These are phyloP conservation scores for Drosophila crucigera DNA, from an alignment of 2,888 invertebrate species.

Conservation along the genomic window DNA sequence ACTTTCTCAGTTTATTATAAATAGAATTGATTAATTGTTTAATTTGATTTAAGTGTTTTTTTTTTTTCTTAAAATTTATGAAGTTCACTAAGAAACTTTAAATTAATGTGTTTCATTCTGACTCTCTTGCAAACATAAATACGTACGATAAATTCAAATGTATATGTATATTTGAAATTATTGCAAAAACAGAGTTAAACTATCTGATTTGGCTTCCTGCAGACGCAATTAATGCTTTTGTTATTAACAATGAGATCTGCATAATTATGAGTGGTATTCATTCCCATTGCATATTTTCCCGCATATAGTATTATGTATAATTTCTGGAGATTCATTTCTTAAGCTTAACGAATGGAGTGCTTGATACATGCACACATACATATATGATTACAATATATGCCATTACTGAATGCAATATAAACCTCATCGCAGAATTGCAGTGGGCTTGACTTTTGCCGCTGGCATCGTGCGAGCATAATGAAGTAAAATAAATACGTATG, in stretches of 20 bases:
- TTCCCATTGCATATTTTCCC: not conserved
- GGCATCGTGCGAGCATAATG: constrained; percentile 50
- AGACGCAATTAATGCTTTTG: not conserved
- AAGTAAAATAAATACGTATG: constrained; percentile 74
- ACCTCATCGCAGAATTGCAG: constrained; percentile 34
- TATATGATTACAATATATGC: constrained; percentile 14
- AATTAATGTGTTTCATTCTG: not conserved
- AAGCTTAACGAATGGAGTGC: constrained; percentile 15
- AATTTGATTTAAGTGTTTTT: not conserved
- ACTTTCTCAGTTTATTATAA: not conserved
- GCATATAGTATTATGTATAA: not conserved
- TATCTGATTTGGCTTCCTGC: not conserved
- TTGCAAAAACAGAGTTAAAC: not conserved
- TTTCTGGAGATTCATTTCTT: constrained; percentile 25
- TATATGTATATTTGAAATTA: not conserved
- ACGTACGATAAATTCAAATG: not conserved
- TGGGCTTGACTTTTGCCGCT: constrained; percentile 25
- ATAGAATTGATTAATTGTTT: not conserved
- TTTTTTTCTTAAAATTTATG: not conserved
- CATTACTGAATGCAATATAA: constrained; percentile 46
- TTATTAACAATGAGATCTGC: constrained; percentile 3
- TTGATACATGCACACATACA: not conserved
- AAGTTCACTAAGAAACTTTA: not conserved
- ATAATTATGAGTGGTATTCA: not conserved
- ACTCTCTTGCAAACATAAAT: not conserved